phyloP scores from a whole-genome alignment of 1,140 invertebrate genomes.

The Rhagoletis pomonella region DNA sequence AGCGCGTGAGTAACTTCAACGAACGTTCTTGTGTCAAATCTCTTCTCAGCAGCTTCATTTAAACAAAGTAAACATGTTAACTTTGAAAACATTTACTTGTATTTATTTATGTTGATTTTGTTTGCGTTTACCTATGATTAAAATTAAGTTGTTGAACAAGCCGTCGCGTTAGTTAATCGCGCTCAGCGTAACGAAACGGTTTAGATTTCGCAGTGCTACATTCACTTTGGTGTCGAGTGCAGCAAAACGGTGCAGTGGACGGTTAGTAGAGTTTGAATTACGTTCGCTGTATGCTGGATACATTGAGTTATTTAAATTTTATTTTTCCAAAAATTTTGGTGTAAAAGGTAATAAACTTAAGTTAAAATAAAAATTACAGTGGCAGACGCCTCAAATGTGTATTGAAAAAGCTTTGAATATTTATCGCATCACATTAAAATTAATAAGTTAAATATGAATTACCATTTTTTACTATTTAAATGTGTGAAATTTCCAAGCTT shows the following conservation, averaged over 20 bases:
- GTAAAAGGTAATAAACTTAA: too few species aligned
- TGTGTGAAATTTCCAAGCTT: background rate
- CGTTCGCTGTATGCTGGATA: too few species aligned
- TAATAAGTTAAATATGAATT: too few species aligned
- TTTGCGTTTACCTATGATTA: conserved; percentile 10
- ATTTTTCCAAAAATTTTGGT: too few species aligned
- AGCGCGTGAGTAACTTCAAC: background rate
- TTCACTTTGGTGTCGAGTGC: background rate
- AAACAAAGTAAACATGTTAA: background rate
- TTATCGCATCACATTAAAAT: too few species aligned
- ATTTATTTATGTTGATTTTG: background rate
- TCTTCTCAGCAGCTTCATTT: background rate
- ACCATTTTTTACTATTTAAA: background rate
- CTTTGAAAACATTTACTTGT: background rate
- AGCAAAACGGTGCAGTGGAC: too few species aligned
- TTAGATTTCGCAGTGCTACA: background rate
- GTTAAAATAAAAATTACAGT: too few species aligned
- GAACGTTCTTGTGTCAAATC: background rate
- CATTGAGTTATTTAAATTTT: too few species aligned
- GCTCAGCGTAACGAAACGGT: conserved; percentile 37
- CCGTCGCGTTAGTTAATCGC: conserved; percentile 19
- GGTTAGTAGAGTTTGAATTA: too few species aligned
- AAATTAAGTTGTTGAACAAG: conserved; percentile 18
- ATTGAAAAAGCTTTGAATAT: too few species aligned
- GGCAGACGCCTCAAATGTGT: too few species aligned